A percentile compares a stretch with the other conserved stretches of the same genome.
These are phyloP conservation scores for Drosophila littoralis DNA, from an alignment of 1,140 invertebrate genomes.

Conservation along the genomic window DNA sequence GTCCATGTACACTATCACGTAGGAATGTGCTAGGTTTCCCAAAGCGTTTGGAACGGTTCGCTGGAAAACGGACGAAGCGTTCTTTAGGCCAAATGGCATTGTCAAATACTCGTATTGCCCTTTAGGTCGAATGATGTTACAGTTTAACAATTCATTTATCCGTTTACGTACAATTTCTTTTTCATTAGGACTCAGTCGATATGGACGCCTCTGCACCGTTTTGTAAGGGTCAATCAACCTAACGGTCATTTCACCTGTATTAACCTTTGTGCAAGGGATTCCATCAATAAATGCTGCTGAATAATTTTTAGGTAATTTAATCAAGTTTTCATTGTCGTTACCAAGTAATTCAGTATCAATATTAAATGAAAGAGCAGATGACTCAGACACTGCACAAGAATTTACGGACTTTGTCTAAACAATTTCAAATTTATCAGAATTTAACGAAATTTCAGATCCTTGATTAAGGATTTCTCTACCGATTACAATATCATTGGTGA, in stretches of 20 bases:
- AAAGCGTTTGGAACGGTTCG: conserved; percentile 15
- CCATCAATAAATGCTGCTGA: conserved; percentile 26
- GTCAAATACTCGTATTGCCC: neutral
- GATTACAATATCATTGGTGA: too few species aligned
- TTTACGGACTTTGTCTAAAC: too few species aligned
- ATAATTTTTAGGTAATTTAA: conserved; percentile 36
- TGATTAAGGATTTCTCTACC: too few species aligned
- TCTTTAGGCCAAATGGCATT: too few species aligned
- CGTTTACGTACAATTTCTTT: conserved; percentile 13
- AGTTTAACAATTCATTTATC: conserved; percentile 23
- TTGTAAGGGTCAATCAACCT: neutral
- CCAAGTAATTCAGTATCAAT: conserved; percentile 14
- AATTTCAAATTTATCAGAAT: too few species aligned
- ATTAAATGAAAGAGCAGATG: neutral
- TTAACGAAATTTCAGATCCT: too few species aligned
- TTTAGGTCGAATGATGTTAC: conserved; percentile 18
- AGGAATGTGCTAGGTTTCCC: conserved; percentile 15
- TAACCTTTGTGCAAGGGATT: conserved; percentile 30
- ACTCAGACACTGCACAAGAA: too few species aligned
- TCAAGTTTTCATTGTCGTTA: conserved; percentile 23
- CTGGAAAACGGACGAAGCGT: conserved; percentile 1
- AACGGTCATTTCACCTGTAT: conserved; percentile 24
- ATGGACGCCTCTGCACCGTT: conserved; percentile 25
- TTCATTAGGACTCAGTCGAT: conserved; percentile 9
- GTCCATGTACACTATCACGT: neutral